These are phyloP conservation scores for Acrobeloides nanus DNA, from an alignment of 2,888 invertebrate genomes.

Conservation along the genomic window DNA sequence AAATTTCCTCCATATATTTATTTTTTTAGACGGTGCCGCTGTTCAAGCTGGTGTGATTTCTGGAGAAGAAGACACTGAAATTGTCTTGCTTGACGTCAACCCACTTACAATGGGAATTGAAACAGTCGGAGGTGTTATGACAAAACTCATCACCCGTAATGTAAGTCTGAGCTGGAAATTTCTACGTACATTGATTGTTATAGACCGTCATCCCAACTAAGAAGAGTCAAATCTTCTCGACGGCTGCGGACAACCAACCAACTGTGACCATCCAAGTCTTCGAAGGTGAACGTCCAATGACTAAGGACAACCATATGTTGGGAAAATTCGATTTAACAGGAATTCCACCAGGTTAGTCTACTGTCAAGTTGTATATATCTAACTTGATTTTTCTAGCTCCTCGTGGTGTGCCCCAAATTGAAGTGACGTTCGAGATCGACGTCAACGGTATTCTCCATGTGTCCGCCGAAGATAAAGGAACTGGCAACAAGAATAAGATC, in stretches of 20 bases:
- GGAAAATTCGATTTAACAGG: constrained; percentile 81
- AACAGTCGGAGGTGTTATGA: constrained; percentile 99
- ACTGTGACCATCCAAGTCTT: constrained; percentile 95
- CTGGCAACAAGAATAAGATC: constrained; percentile 95
- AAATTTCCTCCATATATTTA: constrained; percentile 96
- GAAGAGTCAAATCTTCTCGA: constrained; percentile 98
- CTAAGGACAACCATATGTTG: constrained; percentile 94
- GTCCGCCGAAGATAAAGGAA: constrained; percentile 96
- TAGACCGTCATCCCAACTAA: constrained; percentile 98
- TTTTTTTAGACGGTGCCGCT: constrained; percentile 81
- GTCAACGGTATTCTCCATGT: constrained; percentile 63
- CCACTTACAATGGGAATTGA: constrained; percentile 98
- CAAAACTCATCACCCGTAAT: constrained; percentile 91
- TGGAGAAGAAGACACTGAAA: constrained; percentile 71
- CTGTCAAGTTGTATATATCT: constrained; percentile 55
- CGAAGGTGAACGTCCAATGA: constrained; percentile 99
- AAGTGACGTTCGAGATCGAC: constrained; percentile 59
- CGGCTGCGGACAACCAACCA: constrained; percentile 96
- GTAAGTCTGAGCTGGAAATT: no score
- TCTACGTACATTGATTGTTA: no score
- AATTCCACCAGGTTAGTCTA: constrained; percentile 59
- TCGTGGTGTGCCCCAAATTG: constrained; percentile 25
- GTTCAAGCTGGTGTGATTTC: constrained; percentile 96
- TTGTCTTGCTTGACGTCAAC: constrained; percentile 80
- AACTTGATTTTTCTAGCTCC: constrained; percentile 10